These are phyloP conservation scores for Drosophila quadrilineata DNA, from an alignment of 1,140 invertebrate genomes.

Conservation along the genomic window DNA sequence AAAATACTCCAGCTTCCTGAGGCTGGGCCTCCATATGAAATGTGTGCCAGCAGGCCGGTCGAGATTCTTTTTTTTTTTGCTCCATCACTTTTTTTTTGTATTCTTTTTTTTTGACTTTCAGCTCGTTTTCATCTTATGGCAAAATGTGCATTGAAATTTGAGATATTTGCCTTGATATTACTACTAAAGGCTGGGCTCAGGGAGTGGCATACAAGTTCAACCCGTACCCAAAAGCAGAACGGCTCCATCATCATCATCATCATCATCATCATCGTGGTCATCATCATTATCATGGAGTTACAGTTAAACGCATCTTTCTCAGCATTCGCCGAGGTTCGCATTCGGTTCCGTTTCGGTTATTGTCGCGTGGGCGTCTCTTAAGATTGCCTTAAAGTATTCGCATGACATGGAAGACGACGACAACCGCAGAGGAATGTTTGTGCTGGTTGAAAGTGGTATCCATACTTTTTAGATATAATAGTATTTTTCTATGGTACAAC, in stretches of 20 bases:
- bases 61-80: slow-evolving; percentile 27
- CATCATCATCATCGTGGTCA: too few species aligned
- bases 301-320: slow-evolving; percentile 66
- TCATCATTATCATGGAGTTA: too few species aligned
- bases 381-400: slow-evolving; percentile 55
- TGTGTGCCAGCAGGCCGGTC: slow-evolving; percentile 64
- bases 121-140: slow-evolving; percentile 24
- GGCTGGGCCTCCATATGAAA: slow-evolving; percentile 43
- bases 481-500: too few species aligned
- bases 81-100: neutral
- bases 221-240: slow-evolving; percentile 9
- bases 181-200: slow-evolving; percentile 61
- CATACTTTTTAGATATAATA: slow-evolving; percentile 59
- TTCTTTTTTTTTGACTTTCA: neutral
- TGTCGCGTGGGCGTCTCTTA: slow-evolving; percentile 66
- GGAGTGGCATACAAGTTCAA: slow-evolving; percentile 45
- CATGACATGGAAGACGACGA: slow-evolving; percentile 31
- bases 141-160: slow-evolving; percentile 71
- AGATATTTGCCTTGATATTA: slow-evolving; percentile 76
- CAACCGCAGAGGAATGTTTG: slow-evolving; percentile 48
- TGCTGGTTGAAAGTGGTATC: slow-evolving; percentile 31
- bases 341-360: slow-evolving; percentile 7
- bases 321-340: slow-evolving; percentile 4
- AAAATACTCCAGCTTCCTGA: slow-evolving; percentile 39
- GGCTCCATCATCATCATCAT: slow-evolving; percentile 44